These are phyloP conservation scores for Arctia plantaginis DNA, from an alignment of 2,888 invertebrate species.

Conservation along the genomic window DNA sequence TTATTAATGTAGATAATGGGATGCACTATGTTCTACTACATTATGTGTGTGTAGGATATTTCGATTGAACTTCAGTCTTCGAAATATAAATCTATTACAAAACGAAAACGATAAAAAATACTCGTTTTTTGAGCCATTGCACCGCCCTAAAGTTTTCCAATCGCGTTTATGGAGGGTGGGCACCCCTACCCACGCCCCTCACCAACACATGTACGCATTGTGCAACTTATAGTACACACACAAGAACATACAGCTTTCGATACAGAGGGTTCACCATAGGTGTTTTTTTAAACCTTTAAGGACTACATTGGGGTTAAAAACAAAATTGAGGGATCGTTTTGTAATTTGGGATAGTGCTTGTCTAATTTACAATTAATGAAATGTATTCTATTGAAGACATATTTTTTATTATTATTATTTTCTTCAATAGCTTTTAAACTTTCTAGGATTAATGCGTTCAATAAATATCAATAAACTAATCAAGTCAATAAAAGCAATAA, in stretches of 20 bases:
- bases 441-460: background rate
- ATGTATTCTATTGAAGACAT: background rate
- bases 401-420: background rate
- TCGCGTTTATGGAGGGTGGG: constrained; percentile 68
- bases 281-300: constrained; percentile 29
- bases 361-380: background rate
- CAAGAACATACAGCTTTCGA: constrained; percentile 48
- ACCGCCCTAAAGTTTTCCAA: constrained; percentile 74
- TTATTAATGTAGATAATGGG: background rate
- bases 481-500: background rate
- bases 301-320: constrained; percentile 27
- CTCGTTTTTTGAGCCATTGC: constrained; percentile 55
- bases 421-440: background rate
- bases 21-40: background rate
- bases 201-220: constrained; percentile 64
- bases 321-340: constrained; percentile 14
- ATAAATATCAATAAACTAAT: background rate
- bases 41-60: too few relatives aligned
- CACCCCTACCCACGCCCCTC: constrained; percentile 57
- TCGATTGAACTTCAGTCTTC: constrained; percentile 5
- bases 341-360: constrained; percentile 16
- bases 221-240: constrained; percentile 60
- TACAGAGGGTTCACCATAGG: constrained; percentile 55
- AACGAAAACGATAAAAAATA: constrained; percentile 32
- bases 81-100: constrained; percentile 32